Percentiles rank a stretch among this genome's conserved stretches.
Conservation (phyloP, 2,797 vertebrate species). For the Lithobates pipiens region DNA sequence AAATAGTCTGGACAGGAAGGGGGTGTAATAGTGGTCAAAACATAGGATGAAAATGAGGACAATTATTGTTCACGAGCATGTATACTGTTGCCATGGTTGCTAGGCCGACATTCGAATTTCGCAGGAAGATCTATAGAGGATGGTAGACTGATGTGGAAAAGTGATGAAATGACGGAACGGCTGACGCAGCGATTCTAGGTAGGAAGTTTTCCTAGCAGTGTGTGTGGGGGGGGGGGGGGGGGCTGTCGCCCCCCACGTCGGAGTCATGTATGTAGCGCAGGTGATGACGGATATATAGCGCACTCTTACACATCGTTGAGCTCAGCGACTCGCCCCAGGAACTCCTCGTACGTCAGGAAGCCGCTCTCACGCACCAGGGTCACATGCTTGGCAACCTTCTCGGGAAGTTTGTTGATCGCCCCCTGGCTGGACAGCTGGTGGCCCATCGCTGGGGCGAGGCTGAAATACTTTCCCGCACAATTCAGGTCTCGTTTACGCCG, state of each 20-base stretch:
- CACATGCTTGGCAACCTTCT: conserved; percentile 92
- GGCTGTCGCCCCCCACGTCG: not conserved
- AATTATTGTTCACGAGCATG: no score
- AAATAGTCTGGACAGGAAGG: no score
- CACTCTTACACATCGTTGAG: conserved; percentile 94
- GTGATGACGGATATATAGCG: not conserved
- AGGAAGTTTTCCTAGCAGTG: not conserved
- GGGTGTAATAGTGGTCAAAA: no score
- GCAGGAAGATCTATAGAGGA: no score
- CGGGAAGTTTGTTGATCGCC: conserved; percentile 88
- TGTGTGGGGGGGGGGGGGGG: not conserved
- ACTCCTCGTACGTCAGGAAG: conserved; percentile 94
- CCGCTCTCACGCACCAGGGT: conserved; percentile 91
- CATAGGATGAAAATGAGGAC: no score
- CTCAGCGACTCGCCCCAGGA: conserved; percentile 92
- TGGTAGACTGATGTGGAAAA: no score
- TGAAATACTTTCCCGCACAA: conserved; percentile 45
- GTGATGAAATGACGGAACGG: no score
- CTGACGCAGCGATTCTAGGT: no score
- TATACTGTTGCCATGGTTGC: no score
- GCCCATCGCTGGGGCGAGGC: conserved; percentile 82
- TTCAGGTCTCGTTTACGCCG: conserved; percentile 67
- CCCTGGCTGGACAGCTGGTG: conserved; percentile 91
- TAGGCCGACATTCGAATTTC: no score
- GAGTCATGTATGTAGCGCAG: not conserved